phyloP scores from a whole-genome alignment of 2,888 invertebrate species.

The Mimas tiliae region DNA sequence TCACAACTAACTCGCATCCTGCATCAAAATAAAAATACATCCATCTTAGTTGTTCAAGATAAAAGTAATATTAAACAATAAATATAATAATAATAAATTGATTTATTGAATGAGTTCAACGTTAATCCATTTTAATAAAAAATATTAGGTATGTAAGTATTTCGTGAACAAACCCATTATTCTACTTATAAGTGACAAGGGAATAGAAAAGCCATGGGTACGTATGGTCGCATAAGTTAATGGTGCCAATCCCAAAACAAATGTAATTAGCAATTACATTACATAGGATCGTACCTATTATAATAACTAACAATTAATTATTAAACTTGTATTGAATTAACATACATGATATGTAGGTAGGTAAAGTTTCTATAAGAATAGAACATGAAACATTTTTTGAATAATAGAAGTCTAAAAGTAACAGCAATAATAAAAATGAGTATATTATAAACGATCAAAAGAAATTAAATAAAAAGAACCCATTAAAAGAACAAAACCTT shows the following conservation, averaged over 20 bases:
- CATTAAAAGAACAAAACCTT: no score
- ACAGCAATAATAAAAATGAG: no score
- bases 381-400: no score
- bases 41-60: background rate
- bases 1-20: conserved; percentile 93
- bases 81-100: no score
- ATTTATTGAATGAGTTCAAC: background rate
- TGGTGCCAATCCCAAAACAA: conserved; percentile 45
- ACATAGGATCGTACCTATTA: background rate
- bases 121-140: no score
- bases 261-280: conserved; percentile 32
- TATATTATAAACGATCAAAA: no score
- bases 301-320: background rate
- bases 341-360: no score
- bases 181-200: background rate
- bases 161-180: background rate
- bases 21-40: conserved; percentile 39
- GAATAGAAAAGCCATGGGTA: conserved; percentile 2
- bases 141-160: background rate
- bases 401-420: no score
- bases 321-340: no score
- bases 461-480: no score
- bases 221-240: background rate
- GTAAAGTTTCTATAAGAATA: no score
- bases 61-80: background rate